Evolutionary conservation across 2,797 vertebrate species (phyloP).

Genomic region (Gambelia wislizenii): DNA sequence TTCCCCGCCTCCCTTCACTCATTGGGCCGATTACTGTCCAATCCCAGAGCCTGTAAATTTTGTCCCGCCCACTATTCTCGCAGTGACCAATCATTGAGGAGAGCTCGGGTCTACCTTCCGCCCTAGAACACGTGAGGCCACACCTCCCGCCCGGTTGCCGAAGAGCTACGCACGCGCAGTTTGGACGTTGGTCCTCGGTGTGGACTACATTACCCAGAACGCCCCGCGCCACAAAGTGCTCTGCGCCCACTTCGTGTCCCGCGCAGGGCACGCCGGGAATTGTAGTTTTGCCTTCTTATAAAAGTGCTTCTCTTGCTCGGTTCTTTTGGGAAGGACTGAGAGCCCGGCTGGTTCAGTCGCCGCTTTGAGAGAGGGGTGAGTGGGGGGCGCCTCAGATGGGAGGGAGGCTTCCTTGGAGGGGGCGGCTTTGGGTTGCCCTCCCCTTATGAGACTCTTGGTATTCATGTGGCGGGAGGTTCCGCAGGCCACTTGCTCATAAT

Average conservation of each 20-base stretch:
- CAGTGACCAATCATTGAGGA: not conserved
- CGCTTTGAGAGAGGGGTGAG: not conserved
- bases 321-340: no score
- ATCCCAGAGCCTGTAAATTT: not conserved
- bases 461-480: not conserved
- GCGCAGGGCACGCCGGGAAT: not conserved
- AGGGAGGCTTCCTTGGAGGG: not conserved
- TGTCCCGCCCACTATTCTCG: not conserved
- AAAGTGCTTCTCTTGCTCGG: no score
- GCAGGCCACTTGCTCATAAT: no score
- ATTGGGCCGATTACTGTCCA: not conserved
- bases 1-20: not conserved
- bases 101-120: not conserved
- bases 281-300: not conserved
- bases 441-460: no score
- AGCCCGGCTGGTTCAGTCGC: no score
- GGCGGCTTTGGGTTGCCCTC: no score
- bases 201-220: not conserved
- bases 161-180: not conserved
- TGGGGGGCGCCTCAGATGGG: no score
- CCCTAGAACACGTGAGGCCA: not conserved
- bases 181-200: fast-evolving
- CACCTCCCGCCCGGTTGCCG: not conserved
- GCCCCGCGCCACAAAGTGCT: fast-evolving
- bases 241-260: no score